These are phyloP conservation scores for Nematolebias whitei DNA, from an alignment of 2,113 vertebrate species.

Conservation along the genomic window DNA sequence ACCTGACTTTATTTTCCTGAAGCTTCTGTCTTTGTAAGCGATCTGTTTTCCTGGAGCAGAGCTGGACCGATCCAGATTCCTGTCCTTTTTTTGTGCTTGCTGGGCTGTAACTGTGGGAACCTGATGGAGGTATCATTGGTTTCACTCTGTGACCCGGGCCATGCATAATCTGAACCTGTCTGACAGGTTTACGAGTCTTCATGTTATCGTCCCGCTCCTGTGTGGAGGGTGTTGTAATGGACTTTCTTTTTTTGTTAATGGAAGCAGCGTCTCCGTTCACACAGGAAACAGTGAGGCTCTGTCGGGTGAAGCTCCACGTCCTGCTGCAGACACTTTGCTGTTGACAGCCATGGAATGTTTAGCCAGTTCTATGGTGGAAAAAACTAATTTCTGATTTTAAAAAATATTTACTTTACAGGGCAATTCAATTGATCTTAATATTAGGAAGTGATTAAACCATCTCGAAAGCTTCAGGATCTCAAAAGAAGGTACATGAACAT, in stretches of 20 bases:
- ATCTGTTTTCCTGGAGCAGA: not conserved
- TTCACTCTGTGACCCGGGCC: slow-evolving; percentile 2
- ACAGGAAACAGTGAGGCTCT: slow-evolving; percentile 18
- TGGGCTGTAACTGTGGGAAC: slow-evolving; percentile 49
- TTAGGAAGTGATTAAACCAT: too few relatives aligned
- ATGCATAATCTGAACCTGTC: slow-evolving; percentile 41
- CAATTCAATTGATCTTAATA: too few relatives aligned
- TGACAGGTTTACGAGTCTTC: slow-evolving; percentile 46
- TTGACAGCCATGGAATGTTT: slow-evolving; percentile 20
- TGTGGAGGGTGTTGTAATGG: not conserved
- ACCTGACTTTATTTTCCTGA: not conserved
- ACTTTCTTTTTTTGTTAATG: slow-evolving; percentile 35
- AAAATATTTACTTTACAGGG: too few relatives aligned
- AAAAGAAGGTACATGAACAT: too few relatives aligned
- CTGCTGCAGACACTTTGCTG: slow-evolving; percentile 32
- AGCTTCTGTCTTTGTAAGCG: not conserved
- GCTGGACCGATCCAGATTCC: not conserved
- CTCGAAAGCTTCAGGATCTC: too few relatives aligned
- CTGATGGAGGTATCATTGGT: slow-evolving; percentile 9
- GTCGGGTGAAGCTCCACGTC: slow-evolving; percentile 10
- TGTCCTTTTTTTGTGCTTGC: slow-evolving; percentile 21
- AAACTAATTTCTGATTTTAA: too few relatives aligned
- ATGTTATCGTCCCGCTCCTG: slow-evolving; percentile 13
- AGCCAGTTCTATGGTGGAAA: too few relatives aligned
- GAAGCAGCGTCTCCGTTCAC: slow-evolving; percentile 24